Evolutionary conservation across 2,113 vertebrate species (phyloP), one percentile per base, ranked within the genome.

Genomic region (Triplophysa dalaica): DNA sequence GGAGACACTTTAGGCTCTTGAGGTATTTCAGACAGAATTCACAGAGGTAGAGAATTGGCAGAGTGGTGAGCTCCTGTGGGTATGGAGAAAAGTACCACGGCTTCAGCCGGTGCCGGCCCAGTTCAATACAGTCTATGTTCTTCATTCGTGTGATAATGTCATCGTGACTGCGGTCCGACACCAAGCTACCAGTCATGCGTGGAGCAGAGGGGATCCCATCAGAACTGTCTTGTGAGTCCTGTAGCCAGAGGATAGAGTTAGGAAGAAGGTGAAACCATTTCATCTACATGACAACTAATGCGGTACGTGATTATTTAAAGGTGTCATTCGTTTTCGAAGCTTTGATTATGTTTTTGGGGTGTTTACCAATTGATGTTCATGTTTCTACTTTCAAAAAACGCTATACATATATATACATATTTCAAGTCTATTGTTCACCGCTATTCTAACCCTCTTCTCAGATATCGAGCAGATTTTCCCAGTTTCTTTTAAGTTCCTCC

Each of bases 11-110:
- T 62, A 98, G 95, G 88, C 96, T 98, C 81, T 96, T 97, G 81
- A 96, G 93, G 45, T 96, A 97, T 87, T 98, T 98, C 88, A 98
- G 95, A 89, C 96, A 98, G 91, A 98, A 98, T 89, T 98, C 96
- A 87, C 96, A 98, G 89, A 98, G 93, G 89, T 97, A 98, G 89
- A 98, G 95, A 78, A 98, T 95, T 1, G 96, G 96, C 78, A 98
- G 64, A 0, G 94, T 74, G 43, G 96, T 97, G 54, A 98, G 94
- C 81, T 98, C 96, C 87, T 97, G 96, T 0, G 96, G 96, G 90
- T 97, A 97, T 0, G 96, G 96, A 0, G 95, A 96, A 87, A 98
- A 98, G 93, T 98, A 98, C 96, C 96, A 98, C 16, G 96, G 96
- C 89, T 98, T 98, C 76, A 98, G 91, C 82, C 96, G 89, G 86